A percentile compares a stretch with the other conserved stretches of the same genome.
phyloP scores from a whole-genome alignment of 2,888 invertebrate genomes.

The Tenthredo amoena region DNA sequence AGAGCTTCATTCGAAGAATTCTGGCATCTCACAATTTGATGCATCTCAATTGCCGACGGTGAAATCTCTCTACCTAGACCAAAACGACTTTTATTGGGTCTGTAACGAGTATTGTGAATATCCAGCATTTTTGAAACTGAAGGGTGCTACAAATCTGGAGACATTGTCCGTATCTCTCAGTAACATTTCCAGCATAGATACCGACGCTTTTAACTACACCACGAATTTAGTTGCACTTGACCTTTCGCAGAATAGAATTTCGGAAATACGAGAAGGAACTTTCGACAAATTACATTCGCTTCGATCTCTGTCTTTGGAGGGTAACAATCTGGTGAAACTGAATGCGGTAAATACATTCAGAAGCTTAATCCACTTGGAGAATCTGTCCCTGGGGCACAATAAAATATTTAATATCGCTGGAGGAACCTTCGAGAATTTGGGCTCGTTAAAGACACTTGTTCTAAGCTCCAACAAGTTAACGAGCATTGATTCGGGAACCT shows the following conservation, averaged over 20 bases:
- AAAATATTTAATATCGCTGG: conserved; percentile 35
- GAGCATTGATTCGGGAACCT: conserved; percentile 59
- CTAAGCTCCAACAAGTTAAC: conserved; percentile 65
- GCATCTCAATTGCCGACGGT: conserved; percentile 60
- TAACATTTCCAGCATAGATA: conserved; percentile 62
- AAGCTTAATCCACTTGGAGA: conserved; percentile 59
- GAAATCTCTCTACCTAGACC: conserved; percentile 64
- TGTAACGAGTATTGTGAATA: conserved; percentile 63
- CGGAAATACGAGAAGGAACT: conserved; percentile 58
- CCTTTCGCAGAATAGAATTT: conserved; percentile 64
- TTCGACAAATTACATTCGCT: conserved; percentile 60
- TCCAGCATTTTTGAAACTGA: conserved; percentile 59
- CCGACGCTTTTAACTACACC: conserved; percentile 65
- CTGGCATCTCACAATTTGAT: conserved; percentile 63
- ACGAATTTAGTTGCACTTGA: conserved; percentile 62
- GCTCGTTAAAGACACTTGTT: conserved; percentile 62
- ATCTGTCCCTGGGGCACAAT: conserved; percentile 42
- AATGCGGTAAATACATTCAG: conserved; percentile 61
- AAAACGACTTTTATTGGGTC: conserved; percentile 64
- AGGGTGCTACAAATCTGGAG: conserved; percentile 61
- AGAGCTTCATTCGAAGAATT: conserved; percentile 67
- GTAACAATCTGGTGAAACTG: conserved; percentile 60
- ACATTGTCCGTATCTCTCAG: conserved; percentile 65
- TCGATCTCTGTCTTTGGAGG: conserved; percentile 62
- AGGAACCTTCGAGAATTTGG: conserved; percentile 38